Evolutionary conservation across 2,888 invertebrate species (phyloP).

Genomic region (Acleris emargana): DNA sequence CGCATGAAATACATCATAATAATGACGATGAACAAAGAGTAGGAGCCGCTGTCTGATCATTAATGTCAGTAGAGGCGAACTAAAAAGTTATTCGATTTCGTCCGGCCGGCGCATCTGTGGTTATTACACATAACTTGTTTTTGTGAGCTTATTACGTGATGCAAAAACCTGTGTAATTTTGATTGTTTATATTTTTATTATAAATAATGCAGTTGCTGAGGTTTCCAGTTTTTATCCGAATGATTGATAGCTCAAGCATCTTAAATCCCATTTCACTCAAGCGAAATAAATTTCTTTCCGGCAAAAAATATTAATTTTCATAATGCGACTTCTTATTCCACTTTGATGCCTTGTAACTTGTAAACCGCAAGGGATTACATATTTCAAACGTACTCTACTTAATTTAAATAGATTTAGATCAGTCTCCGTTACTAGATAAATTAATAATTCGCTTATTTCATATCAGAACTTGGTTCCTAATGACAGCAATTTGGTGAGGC

Average conservation of each 20-base stretch:
- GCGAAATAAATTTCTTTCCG: background rate
- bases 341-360: background rate
- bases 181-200: conserved; percentile 39
- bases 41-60: conserved; percentile 44
- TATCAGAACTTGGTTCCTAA: conserved; percentile 23
- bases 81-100: conserved; percentile 41
- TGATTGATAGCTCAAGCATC: conserved; percentile 35
- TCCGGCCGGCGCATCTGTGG: conserved; percentile 33
- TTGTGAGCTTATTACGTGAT: conserved; percentile 38
- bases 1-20: conserved; percentile 52
- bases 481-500: conserved; percentile 47
- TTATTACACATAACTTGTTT: conserved; percentile 39
- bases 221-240: conserved; percentile 18
- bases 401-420: too few relatives aligned
- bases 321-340: background rate
- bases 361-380: background rate
- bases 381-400: too few relatives aligned
- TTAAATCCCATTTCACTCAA: conserved; percentile 14
- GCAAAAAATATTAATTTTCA: conserved; percentile 5
- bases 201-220: conserved; percentile 15
- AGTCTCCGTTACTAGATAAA: background rate
- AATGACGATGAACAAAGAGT: conserved; percentile 53
- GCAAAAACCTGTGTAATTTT: conserved; percentile 40
- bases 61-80: conserved; percentile 41
- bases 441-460: conserved; percentile 3